A percentile compares a stretch with the other conserved stretches of the same genome.
These are phyloP conservation scores for Lichenostomus cassidix DNA, from an alignment of 2,113 vertebrate genomes.

Conservation along the genomic window DNA sequence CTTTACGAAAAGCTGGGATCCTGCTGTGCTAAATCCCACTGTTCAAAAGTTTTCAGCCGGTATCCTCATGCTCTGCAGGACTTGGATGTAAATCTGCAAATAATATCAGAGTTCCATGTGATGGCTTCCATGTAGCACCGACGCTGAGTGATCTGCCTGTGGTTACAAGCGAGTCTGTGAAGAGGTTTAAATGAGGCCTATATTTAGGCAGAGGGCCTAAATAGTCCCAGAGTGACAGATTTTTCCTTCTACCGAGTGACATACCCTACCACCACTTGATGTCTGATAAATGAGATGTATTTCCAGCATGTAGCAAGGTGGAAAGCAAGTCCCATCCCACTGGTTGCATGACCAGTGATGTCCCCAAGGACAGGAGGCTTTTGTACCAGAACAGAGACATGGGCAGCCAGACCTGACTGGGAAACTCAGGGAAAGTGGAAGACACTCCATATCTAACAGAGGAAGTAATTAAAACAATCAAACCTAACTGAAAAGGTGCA, in stretches of 20 bases:
- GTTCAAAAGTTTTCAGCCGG: background rate
- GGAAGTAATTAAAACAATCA: background rate
- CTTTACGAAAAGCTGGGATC: background rate
- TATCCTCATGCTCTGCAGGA: background rate
- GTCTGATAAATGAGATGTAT: background rate
- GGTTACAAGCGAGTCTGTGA: background rate
- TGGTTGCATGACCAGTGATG: rapidly evolving
- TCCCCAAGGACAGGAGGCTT: background rate
- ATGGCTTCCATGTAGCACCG: background rate
- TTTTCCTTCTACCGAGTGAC: background rate
- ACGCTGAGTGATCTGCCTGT: background rate
- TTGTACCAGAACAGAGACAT: background rate
- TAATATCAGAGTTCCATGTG: background rate
- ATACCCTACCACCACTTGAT: background rate
- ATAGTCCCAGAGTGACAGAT: background rate
- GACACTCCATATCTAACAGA: background rate
- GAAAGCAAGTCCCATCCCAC: background rate
- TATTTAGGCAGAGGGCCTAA: background rate
- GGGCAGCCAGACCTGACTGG: background rate
- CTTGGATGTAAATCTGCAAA: background rate
- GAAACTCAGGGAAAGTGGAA: background rate
- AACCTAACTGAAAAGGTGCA: background rate
- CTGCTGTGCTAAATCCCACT: background rate
- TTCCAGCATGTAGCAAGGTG: background rate
- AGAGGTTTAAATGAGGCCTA: background rate